A percentile compares a stretch with the other conserved stretches of the same genome.
phyloP scores from a whole-genome alignment of 2,888 invertebrate genomes.

The Dendrolimus houi region DNA sequence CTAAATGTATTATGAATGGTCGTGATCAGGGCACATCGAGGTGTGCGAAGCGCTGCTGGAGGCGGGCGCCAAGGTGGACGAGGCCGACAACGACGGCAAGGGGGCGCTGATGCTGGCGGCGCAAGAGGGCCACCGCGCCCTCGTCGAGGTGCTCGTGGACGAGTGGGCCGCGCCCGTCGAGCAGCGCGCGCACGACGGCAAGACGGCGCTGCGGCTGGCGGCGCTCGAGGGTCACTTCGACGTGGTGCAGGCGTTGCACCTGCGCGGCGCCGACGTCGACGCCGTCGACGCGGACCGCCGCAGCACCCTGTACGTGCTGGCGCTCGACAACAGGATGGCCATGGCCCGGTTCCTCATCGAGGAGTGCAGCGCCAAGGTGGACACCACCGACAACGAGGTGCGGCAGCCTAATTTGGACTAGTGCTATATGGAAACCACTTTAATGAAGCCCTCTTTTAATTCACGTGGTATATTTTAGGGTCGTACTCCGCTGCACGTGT shows the following conservation, averaged over 20 bases:
- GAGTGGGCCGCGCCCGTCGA: conserved; percentile 87
- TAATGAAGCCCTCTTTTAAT: too few species aligned
- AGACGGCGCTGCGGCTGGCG: conserved; percentile 89
- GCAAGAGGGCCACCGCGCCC: conserved; percentile 86
- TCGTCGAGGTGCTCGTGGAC: conserved; percentile 81
- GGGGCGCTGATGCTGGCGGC: conserved; percentile 91
- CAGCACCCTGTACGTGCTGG: conserved; percentile 93
- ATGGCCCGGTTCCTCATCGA: conserved; percentile 89
- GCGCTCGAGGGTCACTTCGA: conserved; percentile 91
- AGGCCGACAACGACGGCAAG: conserved; percentile 94
- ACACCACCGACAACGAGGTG: conserved; percentile 91
- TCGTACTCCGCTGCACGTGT: conserved; percentile 91
- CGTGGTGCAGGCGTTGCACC: conserved; percentile 81
- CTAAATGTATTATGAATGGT: too few species aligned
- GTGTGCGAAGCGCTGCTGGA: conserved; percentile 89
- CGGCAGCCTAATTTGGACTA: not conserved
- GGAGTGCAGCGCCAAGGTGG: conserved; percentile 86
- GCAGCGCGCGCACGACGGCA: conserved; percentile 92
- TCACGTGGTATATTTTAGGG: conserved; percentile 67
- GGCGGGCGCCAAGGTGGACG: conserved; percentile 91
- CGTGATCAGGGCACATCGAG: conserved; percentile 81
- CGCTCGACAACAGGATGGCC: conserved; percentile 89
- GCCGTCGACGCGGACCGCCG: conserved; percentile 94
- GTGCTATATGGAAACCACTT: not conserved
- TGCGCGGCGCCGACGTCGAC: conserved; percentile 89